Percentiles rank a stretch among this genome's conserved stretches.
Conservation (phyloP, 2,113 vertebrate species). For the Daubentonia madagascariensis region DNA sequence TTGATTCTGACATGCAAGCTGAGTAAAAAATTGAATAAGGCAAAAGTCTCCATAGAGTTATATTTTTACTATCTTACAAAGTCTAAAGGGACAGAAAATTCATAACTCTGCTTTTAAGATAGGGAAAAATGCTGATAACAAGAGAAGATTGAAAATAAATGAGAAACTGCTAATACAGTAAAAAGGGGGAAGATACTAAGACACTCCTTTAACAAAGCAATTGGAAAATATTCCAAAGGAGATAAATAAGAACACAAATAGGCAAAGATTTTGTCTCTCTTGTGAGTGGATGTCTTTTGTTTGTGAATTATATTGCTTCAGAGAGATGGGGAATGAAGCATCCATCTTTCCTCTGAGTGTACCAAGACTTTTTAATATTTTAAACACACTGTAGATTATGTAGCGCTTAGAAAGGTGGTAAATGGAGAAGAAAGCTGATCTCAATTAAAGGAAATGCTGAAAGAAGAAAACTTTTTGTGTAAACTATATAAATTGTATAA, state of each 20-base stretch:
- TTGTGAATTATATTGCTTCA: constrained; percentile 25
- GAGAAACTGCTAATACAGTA: constrained; percentile 55
- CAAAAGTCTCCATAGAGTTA: constrained; percentile 44
- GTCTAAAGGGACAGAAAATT: constrained; percentile 46
- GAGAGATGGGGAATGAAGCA: constrained; percentile 13
- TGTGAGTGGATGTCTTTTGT: neutral
- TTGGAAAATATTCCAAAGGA: constrained; percentile 46
- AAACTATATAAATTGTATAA: neutral
- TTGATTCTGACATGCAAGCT: constrained; percentile 48
- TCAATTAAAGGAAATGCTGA: neutral
- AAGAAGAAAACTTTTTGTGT: neutral
- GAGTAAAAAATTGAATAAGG: constrained; percentile 52
- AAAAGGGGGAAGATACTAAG: constrained; percentile 22
- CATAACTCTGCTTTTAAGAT: constrained; percentile 70
- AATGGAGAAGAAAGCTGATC: neutral
- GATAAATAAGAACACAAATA: constrained; percentile 42
- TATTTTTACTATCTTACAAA: constrained; percentile 49
- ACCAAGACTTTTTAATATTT: constrained; percentile 28
- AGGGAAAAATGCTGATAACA: constrained; percentile 42
- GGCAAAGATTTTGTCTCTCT: constrained; percentile 58
- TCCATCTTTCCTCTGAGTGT: constrained; percentile 48
- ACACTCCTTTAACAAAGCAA: neutral
- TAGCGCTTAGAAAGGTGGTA: neutral
- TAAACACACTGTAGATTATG: constrained; percentile 46
- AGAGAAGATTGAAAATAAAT: constrained; percentile 65